Evolutionary conservation across 2,113 vertebrate species (phyloP), one percentile per base, ranked within the genome.

Genomic region (Menura novaehollandiae): DNA sequence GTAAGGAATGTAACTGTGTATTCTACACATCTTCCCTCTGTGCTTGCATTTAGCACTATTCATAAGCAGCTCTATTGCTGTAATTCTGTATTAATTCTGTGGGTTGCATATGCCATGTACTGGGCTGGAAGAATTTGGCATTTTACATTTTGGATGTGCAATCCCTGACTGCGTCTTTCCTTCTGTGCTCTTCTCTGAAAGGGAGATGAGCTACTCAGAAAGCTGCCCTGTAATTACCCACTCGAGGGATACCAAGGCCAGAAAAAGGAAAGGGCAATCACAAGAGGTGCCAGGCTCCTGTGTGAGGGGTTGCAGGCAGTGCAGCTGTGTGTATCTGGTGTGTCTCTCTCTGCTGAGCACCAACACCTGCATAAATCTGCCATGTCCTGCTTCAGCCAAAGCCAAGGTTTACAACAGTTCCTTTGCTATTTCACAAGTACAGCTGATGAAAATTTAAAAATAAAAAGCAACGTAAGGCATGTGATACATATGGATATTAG

Each of bases 401-500:
- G 26, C 52, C 47, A 58, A 66, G 46, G 27, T 71, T 89, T 75
- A 35, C 33, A 56, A 5, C 3, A 13, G 11, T 63, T 63, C 8
- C 43, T 81, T 28, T 10, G 12, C 15, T 52, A 9, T 20, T 58
- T 67, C 3, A 9, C 23, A 72, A 53, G 18, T 12, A 56, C 23
- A 60, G 24, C 27, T 69, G n/a, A 23, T 35, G 35, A 80, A 80
- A 89, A 73, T 8, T 59, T 51, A 7, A 44, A 74, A 85, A 69
- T 32, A 33, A 66, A 24, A 19, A 8, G 18, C n/a, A 30, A 5
- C 0, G 0, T 14, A 37, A 75, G 11, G 15, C 20, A 12, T 27
- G 18, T 47, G 41, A 35, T 51, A 15, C 0, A 0, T 64, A 14
- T 11, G 33, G 33, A 5, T 51, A 37, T 28, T 8, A 52, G 8